A percentile compares a stretch with the other conserved stretches of the same genome.
Evolutionary conservation across 2,888 invertebrate species (phyloP).

Genomic region (Seira sanloemensis): DNA sequence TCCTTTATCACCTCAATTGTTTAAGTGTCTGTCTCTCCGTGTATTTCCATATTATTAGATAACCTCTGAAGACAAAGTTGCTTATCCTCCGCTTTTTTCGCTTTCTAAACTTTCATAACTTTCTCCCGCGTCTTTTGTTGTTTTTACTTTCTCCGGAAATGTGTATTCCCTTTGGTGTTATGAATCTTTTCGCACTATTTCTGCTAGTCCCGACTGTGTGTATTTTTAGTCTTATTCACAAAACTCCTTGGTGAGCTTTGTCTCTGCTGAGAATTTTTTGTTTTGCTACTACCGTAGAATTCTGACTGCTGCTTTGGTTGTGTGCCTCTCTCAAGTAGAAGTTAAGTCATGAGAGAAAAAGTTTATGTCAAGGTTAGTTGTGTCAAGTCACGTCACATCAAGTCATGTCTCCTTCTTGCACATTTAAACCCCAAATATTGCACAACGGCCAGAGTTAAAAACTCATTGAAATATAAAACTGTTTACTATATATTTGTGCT

Average conservation of each 20-base stretch:
- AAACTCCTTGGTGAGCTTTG: slow-evolving; percentile 3
- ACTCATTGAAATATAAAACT: too few species aligned
- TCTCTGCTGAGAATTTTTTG: not conserved
- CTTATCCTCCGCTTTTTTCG: too few species aligned
- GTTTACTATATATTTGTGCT: too few species aligned
- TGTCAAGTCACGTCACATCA: slow-evolving; percentile 50
- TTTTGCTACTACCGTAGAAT: not conserved
- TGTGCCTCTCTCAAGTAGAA: slow-evolving; percentile 17
- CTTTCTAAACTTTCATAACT: too few species aligned
- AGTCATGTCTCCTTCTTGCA: slow-evolving; percentile 50
- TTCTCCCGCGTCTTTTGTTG: slow-evolving; percentile 42
- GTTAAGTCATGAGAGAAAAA: slow-evolving; percentile 30
- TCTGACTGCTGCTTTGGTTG: not conserved
- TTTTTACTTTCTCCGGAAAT: slow-evolving; percentile 43
- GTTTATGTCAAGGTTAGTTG: slow-evolving; percentile 55
- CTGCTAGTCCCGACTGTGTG: slow-evolving; percentile 32
- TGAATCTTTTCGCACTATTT: slow-evolving; percentile 50
- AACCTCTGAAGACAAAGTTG: too few species aligned
- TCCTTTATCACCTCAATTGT: too few species aligned
- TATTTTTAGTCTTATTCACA: slow-evolving; percentile 2
- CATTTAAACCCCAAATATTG: not conserved
- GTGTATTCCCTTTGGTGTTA: slow-evolving; percentile 54
- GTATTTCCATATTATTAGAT: slow-evolving; percentile 68
- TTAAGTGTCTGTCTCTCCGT: slow-evolving; percentile 29
- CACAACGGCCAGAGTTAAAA: too few species aligned